These are phyloP conservation scores for Phrynosoma blainvillii DNA, from an alignment of 2,113 vertebrate genomes.

Conservation along the genomic window DNA sequence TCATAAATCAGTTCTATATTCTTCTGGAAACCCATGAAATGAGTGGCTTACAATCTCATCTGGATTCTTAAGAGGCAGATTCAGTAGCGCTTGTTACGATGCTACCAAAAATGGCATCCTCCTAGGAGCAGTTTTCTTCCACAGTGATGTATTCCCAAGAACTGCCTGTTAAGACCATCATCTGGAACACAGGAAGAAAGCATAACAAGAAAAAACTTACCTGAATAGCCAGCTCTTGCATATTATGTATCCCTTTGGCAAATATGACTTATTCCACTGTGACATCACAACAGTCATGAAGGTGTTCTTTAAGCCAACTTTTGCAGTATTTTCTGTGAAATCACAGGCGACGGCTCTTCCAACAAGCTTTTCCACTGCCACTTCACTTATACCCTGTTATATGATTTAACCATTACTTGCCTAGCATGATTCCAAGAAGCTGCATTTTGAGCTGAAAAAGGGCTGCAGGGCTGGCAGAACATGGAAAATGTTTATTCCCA, in stretches of 20 bases:
- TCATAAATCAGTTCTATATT: neutral
- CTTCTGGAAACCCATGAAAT: neutral
- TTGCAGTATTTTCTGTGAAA: neutral
- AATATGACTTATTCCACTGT: neutral
- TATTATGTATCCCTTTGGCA: too few species aligned
- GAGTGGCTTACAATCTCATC: neutral
- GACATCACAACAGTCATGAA: neutral
- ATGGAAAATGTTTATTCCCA: too few species aligned
- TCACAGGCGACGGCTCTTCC: neutral
- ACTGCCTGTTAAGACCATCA: neutral
- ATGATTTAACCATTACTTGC: neutral
- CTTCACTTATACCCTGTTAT: neutral
- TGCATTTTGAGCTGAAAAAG: neutral
- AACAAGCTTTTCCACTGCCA: neutral
- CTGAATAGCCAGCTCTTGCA: neutral
- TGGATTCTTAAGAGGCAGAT: neutral
- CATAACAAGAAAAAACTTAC: neutral
- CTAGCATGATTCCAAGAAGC: neutral
- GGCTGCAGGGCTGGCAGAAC: neutral
- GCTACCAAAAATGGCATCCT: neutral
- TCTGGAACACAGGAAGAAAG: neutral
- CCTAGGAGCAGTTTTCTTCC: neutral
- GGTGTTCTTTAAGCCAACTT: too few species aligned
- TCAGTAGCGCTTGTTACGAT: neutral
- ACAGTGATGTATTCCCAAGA: too few species aligned